A percentile compares a stretch with the other conserved stretches of the same genome.
Conservation (phyloP, 2,113 vertebrate genomes). For the Agelaius phoeniceus region DNA sequence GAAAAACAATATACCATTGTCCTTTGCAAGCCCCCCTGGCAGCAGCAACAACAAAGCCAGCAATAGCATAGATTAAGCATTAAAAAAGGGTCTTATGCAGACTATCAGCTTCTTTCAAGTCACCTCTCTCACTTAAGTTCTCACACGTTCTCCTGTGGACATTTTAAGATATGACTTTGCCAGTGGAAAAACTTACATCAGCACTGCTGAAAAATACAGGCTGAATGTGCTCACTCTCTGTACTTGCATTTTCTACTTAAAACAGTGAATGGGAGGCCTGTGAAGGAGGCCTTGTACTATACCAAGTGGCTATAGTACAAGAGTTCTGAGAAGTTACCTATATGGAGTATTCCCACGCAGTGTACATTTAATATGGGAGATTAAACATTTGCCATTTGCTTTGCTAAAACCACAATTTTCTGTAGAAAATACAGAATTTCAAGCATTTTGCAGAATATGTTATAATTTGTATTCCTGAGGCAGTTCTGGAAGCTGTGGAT, state of each 20-base stretch:
- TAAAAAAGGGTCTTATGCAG: not conserved
- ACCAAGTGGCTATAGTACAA: not conserved
- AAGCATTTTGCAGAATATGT: not conserved
- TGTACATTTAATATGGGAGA: not conserved
- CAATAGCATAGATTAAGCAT: not conserved
- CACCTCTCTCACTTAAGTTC: not conserved
- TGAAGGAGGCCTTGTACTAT: not conserved
- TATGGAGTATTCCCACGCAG: fast-evolving
- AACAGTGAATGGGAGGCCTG: not conserved
- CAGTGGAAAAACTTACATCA: not conserved
- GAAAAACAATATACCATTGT: slow-evolving; percentile 14
- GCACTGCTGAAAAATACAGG: not conserved
- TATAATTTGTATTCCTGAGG: not conserved
- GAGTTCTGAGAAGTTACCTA: not conserved
- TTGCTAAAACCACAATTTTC: not conserved
- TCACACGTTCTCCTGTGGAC: not conserved
- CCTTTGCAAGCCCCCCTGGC: not conserved
- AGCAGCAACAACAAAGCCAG: not conserved
- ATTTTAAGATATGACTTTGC: not conserved
- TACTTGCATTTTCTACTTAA: not conserved
- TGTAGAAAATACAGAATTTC: not conserved
- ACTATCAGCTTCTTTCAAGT: not conserved
- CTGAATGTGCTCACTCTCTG: not conserved
- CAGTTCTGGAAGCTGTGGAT: not conserved
- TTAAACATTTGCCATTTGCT: not conserved